phyloP scores from a whole-genome alignment of 2,888 invertebrate species.

The Caenorhabditis doughertyi region DNA sequence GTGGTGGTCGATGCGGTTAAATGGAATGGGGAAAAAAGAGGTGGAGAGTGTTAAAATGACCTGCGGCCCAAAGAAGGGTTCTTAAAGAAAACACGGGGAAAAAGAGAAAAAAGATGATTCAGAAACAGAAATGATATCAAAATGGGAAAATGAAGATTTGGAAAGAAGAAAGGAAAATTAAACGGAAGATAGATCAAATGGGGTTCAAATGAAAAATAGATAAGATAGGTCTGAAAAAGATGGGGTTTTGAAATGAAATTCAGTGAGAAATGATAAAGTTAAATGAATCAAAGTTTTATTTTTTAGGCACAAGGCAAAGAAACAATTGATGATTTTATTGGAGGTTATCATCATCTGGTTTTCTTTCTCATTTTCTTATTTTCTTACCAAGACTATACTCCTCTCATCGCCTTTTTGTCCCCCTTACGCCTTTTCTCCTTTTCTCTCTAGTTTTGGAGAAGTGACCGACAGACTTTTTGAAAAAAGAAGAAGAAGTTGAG shows the following conservation, averaged over 20 bases:
- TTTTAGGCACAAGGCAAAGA: slow-evolving; percentile 61
- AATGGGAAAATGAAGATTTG: slow-evolving; percentile 20
- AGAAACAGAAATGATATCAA: slow-evolving; percentile 17
- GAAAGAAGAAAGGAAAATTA: slow-evolving; percentile 21
- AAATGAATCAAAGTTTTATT: not conserved
- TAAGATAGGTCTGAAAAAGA: not conserved
- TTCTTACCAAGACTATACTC: slow-evolving; percentile 47
- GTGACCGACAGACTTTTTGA: slow-evolving; percentile 44
- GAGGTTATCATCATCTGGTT: slow-evolving; percentile 69
- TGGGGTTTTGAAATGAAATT: not conserved
- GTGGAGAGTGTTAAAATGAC: slow-evolving; percentile 91
- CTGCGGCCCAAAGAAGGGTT: slow-evolving; percentile 91
- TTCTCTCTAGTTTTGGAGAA: slow-evolving; percentile 45
- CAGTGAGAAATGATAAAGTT: no score
- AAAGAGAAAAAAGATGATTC: slow-evolving; percentile 10
- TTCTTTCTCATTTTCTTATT: no score
- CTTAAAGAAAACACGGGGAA: slow-evolving; percentile 86
- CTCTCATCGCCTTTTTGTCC: slow-evolving; percentile 10
- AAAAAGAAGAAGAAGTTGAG: not conserved
- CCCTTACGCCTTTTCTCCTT: slow-evolving; percentile 18
- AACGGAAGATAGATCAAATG: slow-evolving; percentile 19
- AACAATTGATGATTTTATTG: slow-evolving; percentile 64
- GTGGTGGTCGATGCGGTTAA: slow-evolving; percentile 27
- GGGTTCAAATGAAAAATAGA: slow-evolving; percentile 39
- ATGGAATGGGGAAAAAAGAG: slow-evolving; percentile 9